phyloP scores from a whole-genome alignment of 2,888 invertebrate genomes.

The Gortyna flavago region DNA sequence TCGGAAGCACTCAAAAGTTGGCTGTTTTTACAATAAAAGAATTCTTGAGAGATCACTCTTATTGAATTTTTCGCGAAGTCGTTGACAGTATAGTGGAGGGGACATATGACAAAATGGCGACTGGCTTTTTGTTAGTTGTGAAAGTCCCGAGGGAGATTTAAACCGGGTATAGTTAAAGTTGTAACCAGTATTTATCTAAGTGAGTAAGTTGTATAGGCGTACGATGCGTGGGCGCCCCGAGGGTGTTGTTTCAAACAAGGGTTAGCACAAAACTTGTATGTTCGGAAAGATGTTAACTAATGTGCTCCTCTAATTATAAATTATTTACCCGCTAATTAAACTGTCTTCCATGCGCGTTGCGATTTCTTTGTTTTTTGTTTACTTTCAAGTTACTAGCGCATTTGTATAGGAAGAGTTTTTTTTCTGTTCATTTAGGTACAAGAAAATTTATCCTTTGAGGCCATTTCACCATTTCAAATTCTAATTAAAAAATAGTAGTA shows the following conservation, averaged over 20 bases:
- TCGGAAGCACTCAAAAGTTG: conserved; percentile 30
- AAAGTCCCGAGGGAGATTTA: conserved; percentile 22
- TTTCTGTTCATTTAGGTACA: not conserved
- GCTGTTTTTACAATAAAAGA: conserved; percentile 20
- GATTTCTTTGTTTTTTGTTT: not conserved
- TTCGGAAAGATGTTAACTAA: conserved; percentile 49
- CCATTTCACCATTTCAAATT: not conserved
- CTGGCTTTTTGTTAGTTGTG: conserved; percentile 36
- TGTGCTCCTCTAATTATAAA: conserved; percentile 31
- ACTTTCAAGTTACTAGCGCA: conserved; percentile 17
- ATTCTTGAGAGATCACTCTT: conserved; percentile 29
- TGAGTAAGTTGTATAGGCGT: conserved; percentile 41
- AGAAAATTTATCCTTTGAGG: not conserved
- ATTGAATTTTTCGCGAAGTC: conserved; percentile 41
- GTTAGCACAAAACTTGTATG: conserved; percentile 43
- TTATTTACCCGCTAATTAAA: not conserved
- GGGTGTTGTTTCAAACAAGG: conserved; percentile 44
- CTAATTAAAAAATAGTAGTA: not conserved
- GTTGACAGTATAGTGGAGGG: conserved; percentile 6
- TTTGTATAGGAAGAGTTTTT: not conserved
- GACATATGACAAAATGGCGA: conserved; percentile 23
- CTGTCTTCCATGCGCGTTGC: not conserved
- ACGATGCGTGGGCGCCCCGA: conserved; percentile 22
- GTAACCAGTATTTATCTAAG: conserved; percentile 53
- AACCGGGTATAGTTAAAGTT: conserved; percentile 46